Conservation (phyloP, 2,888 invertebrate genomes). For the Drosophila peninsularis region DNA sequence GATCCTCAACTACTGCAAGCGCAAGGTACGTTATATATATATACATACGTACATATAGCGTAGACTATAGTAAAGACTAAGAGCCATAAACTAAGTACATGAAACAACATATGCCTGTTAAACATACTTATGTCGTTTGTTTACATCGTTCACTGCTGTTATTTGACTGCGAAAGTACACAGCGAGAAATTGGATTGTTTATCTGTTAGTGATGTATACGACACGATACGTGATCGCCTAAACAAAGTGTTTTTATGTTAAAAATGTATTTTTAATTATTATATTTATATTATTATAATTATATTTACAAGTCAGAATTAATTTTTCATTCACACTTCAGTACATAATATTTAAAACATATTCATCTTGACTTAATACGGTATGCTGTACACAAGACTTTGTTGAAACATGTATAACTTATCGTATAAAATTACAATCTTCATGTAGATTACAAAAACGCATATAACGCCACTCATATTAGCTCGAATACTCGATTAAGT, state of each 20-base stretch:
- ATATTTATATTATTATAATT: too few species aligned
- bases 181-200: neutral
- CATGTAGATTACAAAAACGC: too few species aligned
- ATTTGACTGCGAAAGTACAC: neutral
- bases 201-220: neutral
- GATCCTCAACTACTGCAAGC: slow-evolving; percentile 92
- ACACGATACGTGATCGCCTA: neutral
- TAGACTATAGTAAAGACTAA: neutral
- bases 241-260: neutral
- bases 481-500: too few species aligned
- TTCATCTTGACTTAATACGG: too few species aligned
- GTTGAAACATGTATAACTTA: too few species aligned
- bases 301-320: neutral
- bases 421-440: neutral
- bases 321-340: neutral
- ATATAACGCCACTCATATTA: too few species aligned
- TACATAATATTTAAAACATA: too few species aligned
- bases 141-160: neutral
- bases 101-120: neutral
- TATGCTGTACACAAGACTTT: too few species aligned
- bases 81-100: too few species aligned
- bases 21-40: slow-evolving; percentile 86
- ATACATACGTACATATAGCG: too few species aligned
- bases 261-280: too few species aligned
- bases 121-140: too few species aligned